Evolutionary conservation across 2,888 invertebrate species (phyloP).

Genomic region (Marronus borbonicus): DNA sequence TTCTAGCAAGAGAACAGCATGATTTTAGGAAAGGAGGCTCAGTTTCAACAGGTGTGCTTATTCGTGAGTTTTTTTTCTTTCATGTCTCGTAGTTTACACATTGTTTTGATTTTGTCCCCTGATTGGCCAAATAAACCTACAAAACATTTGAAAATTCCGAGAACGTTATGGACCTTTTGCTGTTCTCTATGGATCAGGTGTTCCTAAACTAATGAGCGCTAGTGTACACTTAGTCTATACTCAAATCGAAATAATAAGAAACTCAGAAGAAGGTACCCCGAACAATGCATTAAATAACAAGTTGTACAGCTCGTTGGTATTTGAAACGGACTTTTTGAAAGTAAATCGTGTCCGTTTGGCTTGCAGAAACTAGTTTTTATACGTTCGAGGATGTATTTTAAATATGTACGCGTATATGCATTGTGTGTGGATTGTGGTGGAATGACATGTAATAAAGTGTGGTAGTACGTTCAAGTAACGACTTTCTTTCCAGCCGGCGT

Average conservation of each 20-base stretch:
- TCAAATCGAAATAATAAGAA: slow-evolving; percentile 14
- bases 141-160: too few relatives aligned
- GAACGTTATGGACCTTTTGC: too few relatives aligned
- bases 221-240: too few relatives aligned
- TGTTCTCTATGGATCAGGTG: too few relatives aligned
- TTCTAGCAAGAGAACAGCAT: too few relatives aligned
- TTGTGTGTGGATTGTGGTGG: not conserved
- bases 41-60: too few relatives aligned
- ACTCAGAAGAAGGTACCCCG: not conserved
- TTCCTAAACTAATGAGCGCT: too few relatives aligned
- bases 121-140: too few relatives aligned
- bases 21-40: too few relatives aligned
- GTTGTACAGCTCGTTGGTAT: slow-evolving; percentile 6
- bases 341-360: slow-evolving; percentile 8
- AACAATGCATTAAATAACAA: slow-evolving; percentile 31
- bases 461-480: not conserved
- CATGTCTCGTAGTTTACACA: too few relatives aligned
- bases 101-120: too few relatives aligned
- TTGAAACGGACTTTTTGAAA: slow-evolving; percentile 12
- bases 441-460: slow-evolving; percentile 28
- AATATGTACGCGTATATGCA: slow-evolving; percentile 11
- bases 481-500: slow-evolving; percentile 9
- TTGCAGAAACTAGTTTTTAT: slow-evolving; percentile 13
- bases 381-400: not conserved
- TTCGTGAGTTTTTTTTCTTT: too few relatives aligned